Evolutionary conservation across 2,797 vertebrate species (phyloP).

Genomic region (Tragelaphus oryx): DNA sequence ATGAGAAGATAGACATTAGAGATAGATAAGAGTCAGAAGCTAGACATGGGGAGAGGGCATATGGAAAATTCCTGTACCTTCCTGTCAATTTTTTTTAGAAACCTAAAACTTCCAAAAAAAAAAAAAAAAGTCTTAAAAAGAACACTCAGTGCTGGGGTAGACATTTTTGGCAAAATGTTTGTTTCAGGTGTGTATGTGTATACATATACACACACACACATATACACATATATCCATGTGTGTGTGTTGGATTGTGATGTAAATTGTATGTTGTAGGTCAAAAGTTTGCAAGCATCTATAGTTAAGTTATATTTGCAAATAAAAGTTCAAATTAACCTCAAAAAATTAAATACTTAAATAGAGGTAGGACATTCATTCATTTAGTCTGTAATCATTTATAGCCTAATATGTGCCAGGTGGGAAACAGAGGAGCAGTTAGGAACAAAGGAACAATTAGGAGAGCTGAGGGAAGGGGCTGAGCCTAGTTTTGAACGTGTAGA

Average conservation of each 20-base stretch:
- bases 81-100: not conserved
- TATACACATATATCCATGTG: not conserved
- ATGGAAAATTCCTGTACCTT: not conserved
- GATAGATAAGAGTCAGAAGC: not conserved
- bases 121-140: not conserved
- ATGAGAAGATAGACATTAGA: not conserved
- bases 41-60: not conserved
- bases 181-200: not conserved
- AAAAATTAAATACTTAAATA: not conserved
- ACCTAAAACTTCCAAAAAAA: not conserved
- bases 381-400: not conserved
- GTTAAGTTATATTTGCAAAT: not conserved
- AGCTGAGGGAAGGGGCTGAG: no score
- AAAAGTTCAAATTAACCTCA: not conserved
- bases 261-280: not conserved
- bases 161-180: not conserved
- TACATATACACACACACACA: fast-evolving
- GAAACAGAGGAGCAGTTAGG: not conserved
- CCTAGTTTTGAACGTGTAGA: not conserved
- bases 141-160: not conserved
- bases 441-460: not conserved
- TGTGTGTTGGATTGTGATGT: not conserved
- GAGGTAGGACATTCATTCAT: not conserved
- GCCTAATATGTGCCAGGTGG: not conserved
- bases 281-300: not conserved